Conservation (phyloP, 1,140 invertebrate species). For the Drosophila truncata region DNA sequence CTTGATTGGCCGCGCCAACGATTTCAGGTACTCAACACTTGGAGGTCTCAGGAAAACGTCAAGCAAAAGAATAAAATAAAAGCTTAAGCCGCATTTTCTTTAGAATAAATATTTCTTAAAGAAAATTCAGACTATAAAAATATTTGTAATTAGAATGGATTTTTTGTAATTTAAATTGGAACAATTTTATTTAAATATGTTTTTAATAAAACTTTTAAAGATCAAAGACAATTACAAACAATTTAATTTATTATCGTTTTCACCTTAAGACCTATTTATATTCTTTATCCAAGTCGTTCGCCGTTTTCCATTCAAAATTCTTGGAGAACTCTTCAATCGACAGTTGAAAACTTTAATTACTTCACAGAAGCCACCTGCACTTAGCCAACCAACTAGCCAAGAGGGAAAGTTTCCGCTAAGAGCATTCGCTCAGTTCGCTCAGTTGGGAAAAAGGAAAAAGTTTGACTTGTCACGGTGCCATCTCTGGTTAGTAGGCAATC, state of each 20-base stretch:
- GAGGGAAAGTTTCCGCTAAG: constrained; percentile 4
- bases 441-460: constrained; percentile 1
- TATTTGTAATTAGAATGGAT: too few species aligned
- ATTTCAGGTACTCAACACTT: background rate
- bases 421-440: background rate
- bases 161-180: too few species aligned
- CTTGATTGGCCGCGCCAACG: background rate
- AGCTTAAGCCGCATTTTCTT: background rate
- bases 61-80: background rate
- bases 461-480: constrained; percentile 51
- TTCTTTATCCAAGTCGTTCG: background rate
- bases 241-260: background rate
- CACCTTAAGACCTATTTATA: background rate
- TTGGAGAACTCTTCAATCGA: background rate
- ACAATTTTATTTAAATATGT: background rate
- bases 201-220: background rate
- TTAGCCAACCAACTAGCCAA: constrained; percentile 6
- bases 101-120: background rate
- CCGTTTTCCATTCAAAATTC: background rate
- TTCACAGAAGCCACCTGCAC: constrained; percentile 6
- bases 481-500: constrained; percentile 48
- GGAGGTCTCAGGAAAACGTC: too few species aligned
- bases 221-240: background rate
- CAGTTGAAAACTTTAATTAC: constrained; percentile 11
- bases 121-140: too few species aligned